Evolutionary conservation across 1,140 invertebrate genomes (phyloP).

Genomic region (Pissodes strobi): DNA sequence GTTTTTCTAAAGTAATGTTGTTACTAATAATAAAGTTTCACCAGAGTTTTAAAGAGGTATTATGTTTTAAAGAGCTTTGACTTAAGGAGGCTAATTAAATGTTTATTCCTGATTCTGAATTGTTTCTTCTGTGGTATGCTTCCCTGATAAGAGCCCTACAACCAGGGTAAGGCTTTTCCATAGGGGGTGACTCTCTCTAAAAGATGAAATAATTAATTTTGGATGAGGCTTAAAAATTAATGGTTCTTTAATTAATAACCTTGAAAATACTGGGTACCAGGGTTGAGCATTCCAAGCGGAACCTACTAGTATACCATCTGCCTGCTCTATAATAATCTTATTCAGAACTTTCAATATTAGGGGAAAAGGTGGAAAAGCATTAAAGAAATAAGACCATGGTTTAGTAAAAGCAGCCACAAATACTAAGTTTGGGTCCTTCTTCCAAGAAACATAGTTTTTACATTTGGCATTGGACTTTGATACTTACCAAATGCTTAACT

Average conservation of each 20-base stretch:
- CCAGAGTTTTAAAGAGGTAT: no score
- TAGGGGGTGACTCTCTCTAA: not conserved
- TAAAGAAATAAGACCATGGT: constrained; percentile 37
- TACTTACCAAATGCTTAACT: constrained; percentile 24
- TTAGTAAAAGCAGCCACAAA: constrained; percentile 46
- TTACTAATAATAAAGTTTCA: no score
- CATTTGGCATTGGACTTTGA: constrained; percentile 44
- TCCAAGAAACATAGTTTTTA: constrained; percentile 39
- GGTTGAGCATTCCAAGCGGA: constrained; percentile 33
- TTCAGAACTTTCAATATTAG: constrained; percentile 31
- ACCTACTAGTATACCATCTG: constrained; percentile 38
- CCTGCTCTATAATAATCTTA: constrained; percentile 42
- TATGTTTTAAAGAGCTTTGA: no score
- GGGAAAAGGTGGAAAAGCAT: constrained; percentile 43
- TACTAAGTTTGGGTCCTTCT: constrained; percentile 31
- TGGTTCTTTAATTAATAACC: constrained; percentile 33
- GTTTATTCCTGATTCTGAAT: no score
- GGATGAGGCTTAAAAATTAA: constrained; percentile 28
- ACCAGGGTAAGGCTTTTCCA: no score
- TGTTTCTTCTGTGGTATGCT: no score
- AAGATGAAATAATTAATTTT: constrained; percentile 17
- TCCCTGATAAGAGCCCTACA: no score
- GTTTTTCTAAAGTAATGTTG: no score
- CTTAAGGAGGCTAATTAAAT: no score
- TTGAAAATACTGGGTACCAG: constrained; percentile 27